Evolutionary conservation across 2,888 invertebrate species (phyloP), one percentile per base, ranked within the genome.

Genomic region (Hyposoter didymator): DNA sequence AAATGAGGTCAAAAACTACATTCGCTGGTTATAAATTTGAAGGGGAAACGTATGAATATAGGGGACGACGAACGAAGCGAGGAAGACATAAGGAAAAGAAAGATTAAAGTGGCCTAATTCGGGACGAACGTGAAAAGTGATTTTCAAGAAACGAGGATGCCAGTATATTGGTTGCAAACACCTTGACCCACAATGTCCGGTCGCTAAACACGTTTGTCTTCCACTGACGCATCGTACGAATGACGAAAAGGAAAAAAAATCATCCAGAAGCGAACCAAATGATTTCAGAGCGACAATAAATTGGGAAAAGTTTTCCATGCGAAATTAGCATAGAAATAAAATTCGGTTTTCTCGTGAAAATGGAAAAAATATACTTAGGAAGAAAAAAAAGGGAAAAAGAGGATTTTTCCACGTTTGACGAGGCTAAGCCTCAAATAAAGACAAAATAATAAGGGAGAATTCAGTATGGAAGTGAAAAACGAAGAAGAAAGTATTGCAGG

Each of bases 181-280:
- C 90, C 91, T 91, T 91, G 91, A 91, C 91, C 91, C 90, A 90
- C 90, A 89, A 91, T 89, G 88, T 90, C 86, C 88, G 78, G 59
- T 67, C 59, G 84, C 78, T 62, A 69, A 28, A 66, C 69, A 70
- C 83, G 49, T 79, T 78, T 62, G 64, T 73, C 73, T 66, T 47
- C 62, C 62, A 67, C 74, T 69, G 81, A 82, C 75, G 81, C 81
- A 69, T 69, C 45, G 70, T 22, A 12, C 72, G 22, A 45, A 19
- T 59, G 74, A 73, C 73, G 47, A 78, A 22, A 22, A 59, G 19
- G 6, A 55, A 12, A 59, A 59, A 22, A 70, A 39, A 35, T 45
- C 28, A 49, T 32, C 4, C n/a, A 32, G 32, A 12, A 17, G 22
- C 14, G 19, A 35, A 17, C 0, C 35, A 17, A 73, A 39, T 17